Base-by-base conservation (phyloP, 2,113 vertebrate genomes). In the Misgurnus anguillicaudatus region DNA sequence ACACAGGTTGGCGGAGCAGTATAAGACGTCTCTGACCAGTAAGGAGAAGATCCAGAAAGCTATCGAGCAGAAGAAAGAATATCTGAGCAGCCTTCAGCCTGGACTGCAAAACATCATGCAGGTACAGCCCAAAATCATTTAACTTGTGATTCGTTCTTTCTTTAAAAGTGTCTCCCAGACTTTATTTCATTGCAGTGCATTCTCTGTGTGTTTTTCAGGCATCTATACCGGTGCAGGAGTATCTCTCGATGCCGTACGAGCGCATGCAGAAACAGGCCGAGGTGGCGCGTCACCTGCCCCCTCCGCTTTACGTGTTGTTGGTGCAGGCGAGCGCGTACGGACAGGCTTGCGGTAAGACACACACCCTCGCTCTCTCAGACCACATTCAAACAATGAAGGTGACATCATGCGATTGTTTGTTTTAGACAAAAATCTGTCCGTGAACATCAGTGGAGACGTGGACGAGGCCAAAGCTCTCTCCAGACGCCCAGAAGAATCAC, bases 91-190 rank as follows among this genome's bases (percentile, higher is more conserved):
- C 87, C 92, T 99, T n/a, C 97, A 99, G 89, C 98, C 98, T 21
- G 96, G 95, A 4, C 95, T 99, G 70, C 95, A 96, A 76, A 95
- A 94, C 85, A 98, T 99, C 84, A 98, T 99, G 97, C 97, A 99
- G 96, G 98, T 98, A 86, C 75, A 24, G 39, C 9, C 0, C n/a
- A 10, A 24, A 42, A 7, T 42, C 41, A 1, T 42, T 42, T 45
- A 42, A 16, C 31, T 31, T 31, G 24, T 31, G 24, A n/a, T 31
- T 31, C 24, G 24, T 31, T 31, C 24, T 31, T 31, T 31, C 24
- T 31, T 31, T 31, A 31, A 31, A 31, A 31, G 24, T 31, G 24
- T 31, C 24, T 31, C 24, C 11, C 5, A 64, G 9, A 45, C 42
- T 45, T 45, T 45, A n/a, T n/a, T 45, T 31, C 24, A 31, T 31